Percentiles rank a stretch among this genome's conserved stretches.
These are phyloP conservation scores for Lophius piscatorius DNA, from an alignment of 2,113 vertebrate genomes.

Conservation along the genomic window DNA sequence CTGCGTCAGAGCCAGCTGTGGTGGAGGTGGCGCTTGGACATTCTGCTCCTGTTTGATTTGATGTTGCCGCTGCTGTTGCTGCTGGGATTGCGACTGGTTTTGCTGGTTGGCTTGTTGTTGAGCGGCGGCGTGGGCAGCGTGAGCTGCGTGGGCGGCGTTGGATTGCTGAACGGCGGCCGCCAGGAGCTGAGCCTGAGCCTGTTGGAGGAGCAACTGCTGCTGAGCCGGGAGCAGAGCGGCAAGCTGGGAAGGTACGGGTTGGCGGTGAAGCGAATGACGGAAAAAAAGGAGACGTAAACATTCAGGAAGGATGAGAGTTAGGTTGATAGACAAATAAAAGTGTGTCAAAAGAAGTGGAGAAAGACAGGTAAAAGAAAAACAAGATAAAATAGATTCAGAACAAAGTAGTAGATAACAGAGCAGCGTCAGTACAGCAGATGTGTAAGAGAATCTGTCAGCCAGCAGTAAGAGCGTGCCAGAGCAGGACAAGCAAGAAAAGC, in stretches of 20 bases:
- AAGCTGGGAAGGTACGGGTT: conserved; percentile 70
- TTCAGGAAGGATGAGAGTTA: background rate
- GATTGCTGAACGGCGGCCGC: conserved; percentile 89
- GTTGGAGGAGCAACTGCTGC: conserved; percentile 91
- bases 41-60: conserved; percentile 72
- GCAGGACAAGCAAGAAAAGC: conserved; percentile 44
- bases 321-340: background rate
- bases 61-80: conserved; percentile 60
- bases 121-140: conserved; percentile 74
- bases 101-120: conserved; percentile 66
- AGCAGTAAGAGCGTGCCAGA: conserved; percentile 34
- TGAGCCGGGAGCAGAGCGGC: conserved; percentile 89
- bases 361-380: background rate
- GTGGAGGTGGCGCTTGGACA: conserved; percentile 75
- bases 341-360: background rate
- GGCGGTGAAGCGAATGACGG: background rate
- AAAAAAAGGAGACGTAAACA: conserved; percentile 7
- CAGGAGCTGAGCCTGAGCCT: conserved; percentile 90
- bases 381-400: conserved; percentile 7
- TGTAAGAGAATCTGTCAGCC: conserved; percentile 5
- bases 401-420: too few relatives aligned
- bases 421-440: background rate
- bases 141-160: conserved; percentile 83
- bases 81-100: conserved; percentile 53
- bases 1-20: conserved; percentile 87